Evolutionary conservation across 2,797 vertebrate genomes (phyloP).

Genomic region (Hoplostethus mediterraneus): DNA sequence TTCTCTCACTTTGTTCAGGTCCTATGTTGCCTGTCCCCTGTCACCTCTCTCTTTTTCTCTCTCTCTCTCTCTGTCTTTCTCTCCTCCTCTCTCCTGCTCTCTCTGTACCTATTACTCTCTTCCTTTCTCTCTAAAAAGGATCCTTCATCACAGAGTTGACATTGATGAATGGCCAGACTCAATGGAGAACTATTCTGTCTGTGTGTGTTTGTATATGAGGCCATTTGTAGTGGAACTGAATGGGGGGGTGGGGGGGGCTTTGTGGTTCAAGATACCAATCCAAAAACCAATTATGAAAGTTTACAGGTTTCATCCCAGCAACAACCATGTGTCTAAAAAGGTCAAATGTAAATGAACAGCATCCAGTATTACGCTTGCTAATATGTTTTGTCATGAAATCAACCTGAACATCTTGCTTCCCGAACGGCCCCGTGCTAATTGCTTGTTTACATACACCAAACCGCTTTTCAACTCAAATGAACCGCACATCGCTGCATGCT

Average conservation of each 20-base stretch:
- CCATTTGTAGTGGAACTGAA: no score
- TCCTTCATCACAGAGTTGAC: slow-evolving; percentile 65
- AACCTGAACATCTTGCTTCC: slow-evolving; percentile 13
- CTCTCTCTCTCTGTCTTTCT: slow-evolving; percentile 7
- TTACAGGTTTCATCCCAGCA: no score
- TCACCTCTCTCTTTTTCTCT: slow-evolving; percentile 2
- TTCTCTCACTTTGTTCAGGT: no score
- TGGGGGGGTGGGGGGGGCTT: no score
- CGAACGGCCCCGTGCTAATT: slow-evolving; percentile 4
- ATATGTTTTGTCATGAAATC: background rate
- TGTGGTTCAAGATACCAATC: no score
- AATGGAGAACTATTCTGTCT: slow-evolving; percentile 42
- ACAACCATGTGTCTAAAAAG: no score
- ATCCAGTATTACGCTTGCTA: background rate
- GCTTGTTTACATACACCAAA: slow-evolving; percentile 5
- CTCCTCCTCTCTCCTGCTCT: background rate
- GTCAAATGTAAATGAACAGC: no score
- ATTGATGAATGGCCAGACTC: slow-evolving; percentile 70
- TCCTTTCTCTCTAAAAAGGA: slow-evolving; percentile 8
- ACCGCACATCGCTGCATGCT: background rate
- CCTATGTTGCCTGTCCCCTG: no score
- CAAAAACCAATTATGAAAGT: no score
- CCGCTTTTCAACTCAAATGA: background rate
- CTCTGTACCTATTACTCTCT: background rate
- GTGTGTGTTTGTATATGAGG: slow-evolving; percentile 12